A percentile compares a stretch with the other conserved stretches of the same genome.
Conservation (phyloP, 2,888 invertebrate genomes). For the Microchrysa polita region DNA sequence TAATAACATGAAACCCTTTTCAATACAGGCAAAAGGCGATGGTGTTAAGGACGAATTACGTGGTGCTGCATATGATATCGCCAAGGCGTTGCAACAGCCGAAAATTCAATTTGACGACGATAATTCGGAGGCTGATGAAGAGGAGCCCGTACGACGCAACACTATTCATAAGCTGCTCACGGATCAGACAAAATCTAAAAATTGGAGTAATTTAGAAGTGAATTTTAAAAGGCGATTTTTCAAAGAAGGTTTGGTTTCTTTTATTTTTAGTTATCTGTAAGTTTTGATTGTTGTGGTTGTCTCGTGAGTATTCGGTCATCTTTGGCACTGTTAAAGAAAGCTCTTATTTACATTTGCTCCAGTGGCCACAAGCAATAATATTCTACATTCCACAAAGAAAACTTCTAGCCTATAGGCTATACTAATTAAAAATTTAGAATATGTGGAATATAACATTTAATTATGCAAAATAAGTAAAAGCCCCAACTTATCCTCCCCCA, state of each 20-base stretch:
- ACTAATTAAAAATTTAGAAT: no score
- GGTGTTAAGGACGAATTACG: conserved; percentile 67
- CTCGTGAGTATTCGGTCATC: no score
- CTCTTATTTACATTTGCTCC: no score
- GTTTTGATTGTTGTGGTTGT: no score
- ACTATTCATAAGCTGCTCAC: conserved; percentile 61
- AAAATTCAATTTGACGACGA: conserved; percentile 59
- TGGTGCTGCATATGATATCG: conserved; percentile 72
- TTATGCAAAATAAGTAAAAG: no score
- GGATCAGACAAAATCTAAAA: conserved; percentile 53
- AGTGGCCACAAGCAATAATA: no score
- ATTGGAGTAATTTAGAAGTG: conserved; percentile 59
- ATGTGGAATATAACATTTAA: no score
- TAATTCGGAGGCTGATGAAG: conserved; percentile 54
- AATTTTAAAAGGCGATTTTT: conserved; percentile 61
- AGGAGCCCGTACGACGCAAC: conserved; percentile 55
- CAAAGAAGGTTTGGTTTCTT: conserved; percentile 55
- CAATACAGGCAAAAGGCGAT: conserved; percentile 34
- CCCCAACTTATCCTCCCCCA: no score
- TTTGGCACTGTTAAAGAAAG: no score
- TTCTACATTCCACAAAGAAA: no score
- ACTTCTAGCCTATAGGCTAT: no score
- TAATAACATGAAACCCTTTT: neutral
- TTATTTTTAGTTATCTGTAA: no score
- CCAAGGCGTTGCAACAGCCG: conserved; percentile 67